These are phyloP conservation scores for Casuarius casuarius DNA, from an alignment of 2,113 vertebrate species.

Conservation along the genomic window DNA sequence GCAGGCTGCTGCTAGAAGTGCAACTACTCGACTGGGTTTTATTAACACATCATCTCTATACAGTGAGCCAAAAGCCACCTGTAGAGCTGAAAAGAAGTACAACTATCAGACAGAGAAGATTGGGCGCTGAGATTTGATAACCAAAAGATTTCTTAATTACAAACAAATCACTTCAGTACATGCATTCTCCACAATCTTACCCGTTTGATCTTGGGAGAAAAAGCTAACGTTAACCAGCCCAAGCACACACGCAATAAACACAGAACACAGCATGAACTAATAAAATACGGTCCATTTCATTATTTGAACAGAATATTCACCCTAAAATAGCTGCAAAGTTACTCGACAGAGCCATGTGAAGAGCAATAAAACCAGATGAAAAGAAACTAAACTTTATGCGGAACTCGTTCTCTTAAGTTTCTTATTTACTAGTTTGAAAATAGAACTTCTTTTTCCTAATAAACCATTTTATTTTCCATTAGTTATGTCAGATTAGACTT, in stretches of 20 bases:
- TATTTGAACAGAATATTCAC: neutral
- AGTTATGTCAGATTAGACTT: neutral
- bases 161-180: neutral
- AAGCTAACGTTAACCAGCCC: neutral
- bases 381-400: neutral
- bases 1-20: constrained; percentile 93
- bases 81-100: constrained; percentile 82
- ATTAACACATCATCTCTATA: constrained; percentile 96
- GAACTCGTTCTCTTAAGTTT: neutral
- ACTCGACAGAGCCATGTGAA: accelerated
- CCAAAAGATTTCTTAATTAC: neutral
- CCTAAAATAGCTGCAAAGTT: neutral
- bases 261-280: accelerated
- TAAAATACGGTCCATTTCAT: neutral
- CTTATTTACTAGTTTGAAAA: neutral
- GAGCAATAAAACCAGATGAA: neutral
- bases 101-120: neutral
- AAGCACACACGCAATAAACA: neutral
- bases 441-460: neutral
- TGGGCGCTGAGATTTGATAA: accelerated
- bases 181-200: neutral
- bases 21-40: constrained; percentile 92
- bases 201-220: neutral
- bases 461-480: neutral
- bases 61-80: constrained; percentile 95